Conservation (phyloP, 2,797 vertebrate species). For the Alcedo quadribrachys region DNA sequence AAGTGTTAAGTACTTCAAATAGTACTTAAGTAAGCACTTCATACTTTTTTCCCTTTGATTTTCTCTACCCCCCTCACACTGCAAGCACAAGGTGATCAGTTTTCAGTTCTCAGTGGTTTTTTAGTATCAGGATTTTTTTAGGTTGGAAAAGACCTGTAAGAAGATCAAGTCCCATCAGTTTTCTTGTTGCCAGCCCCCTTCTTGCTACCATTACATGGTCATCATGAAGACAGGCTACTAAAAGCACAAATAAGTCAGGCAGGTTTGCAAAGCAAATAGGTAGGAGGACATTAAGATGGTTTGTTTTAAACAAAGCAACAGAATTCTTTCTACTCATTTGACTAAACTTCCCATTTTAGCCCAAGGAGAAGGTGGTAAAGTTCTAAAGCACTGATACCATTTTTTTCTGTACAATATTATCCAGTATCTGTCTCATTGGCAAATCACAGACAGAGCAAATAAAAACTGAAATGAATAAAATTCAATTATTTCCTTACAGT, state of each 20-base stretch:
- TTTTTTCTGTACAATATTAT: background rate
- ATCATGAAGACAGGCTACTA: background rate
- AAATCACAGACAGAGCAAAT: background rate
- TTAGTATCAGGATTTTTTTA: background rate
- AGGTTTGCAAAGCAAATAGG: background rate
- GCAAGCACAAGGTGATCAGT: background rate
- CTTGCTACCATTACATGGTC: background rate
- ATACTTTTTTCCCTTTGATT: background rate
- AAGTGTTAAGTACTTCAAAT: no score
- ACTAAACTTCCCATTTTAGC: background rate
- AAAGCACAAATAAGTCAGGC: background rate
- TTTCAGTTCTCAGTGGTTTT: background rate
- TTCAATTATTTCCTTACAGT: background rate
- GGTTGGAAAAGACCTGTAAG: background rate
- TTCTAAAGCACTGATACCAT: background rate
- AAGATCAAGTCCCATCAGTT: background rate
- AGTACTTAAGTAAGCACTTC: background rate
- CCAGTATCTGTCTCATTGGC: background rate
- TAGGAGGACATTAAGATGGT: background rate
- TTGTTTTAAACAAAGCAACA: background rate
- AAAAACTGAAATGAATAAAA: background rate
- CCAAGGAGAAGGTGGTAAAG: background rate
- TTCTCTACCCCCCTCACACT: background rate
- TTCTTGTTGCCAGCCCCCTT: background rate
- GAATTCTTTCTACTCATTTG: background rate